These are phyloP conservation scores for Drosophila mauritiana DNA, from an alignment of 1,140 invertebrate genomes.

Conservation along the genomic window DNA sequence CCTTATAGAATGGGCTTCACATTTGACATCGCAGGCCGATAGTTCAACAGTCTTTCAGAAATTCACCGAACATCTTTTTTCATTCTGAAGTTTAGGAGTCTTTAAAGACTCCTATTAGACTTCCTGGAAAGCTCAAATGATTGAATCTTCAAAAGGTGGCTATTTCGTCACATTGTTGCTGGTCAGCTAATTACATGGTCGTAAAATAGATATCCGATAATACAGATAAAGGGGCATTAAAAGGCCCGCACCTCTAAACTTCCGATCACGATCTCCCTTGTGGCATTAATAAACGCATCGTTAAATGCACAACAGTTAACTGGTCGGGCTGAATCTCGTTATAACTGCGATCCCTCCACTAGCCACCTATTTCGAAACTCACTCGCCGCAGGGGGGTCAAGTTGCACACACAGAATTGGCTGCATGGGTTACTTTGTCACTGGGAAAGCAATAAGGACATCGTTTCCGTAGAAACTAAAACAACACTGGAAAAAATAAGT, in stretches of 20 bases:
- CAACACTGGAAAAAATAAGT: background rate
- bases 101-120: too few species aligned
- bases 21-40: conserved; percentile 35
- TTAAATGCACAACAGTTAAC: conserved; percentile 49
- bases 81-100: too few species aligned
- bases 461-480: background rate
- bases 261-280: conserved; percentile 45
- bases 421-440: conserved; percentile 40
- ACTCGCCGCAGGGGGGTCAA: conserved; percentile 66
- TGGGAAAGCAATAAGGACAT: conserved; percentile 10
- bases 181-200: conserved; percentile 69
- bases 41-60: conserved; percentile 36
- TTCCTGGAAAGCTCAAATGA: conserved; percentile 3
- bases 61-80: background rate
- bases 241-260: conserved; percentile 11
- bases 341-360: conserved; percentile 59
- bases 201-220: conserved; percentile 74
- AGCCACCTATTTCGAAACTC: conserved; percentile 62
- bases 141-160: conserved; percentile 5
- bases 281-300: conserved; percentile 76
- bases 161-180: conserved; percentile 63
- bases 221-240: conserved; percentile 72
- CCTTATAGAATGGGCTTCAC: conserved; percentile 36
- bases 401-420: conserved; percentile 15
- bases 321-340: conserved; percentile 38